Conservation (phyloP, 2,113 vertebrate species). For the Phalacrocorax pelagicus region DNA sequence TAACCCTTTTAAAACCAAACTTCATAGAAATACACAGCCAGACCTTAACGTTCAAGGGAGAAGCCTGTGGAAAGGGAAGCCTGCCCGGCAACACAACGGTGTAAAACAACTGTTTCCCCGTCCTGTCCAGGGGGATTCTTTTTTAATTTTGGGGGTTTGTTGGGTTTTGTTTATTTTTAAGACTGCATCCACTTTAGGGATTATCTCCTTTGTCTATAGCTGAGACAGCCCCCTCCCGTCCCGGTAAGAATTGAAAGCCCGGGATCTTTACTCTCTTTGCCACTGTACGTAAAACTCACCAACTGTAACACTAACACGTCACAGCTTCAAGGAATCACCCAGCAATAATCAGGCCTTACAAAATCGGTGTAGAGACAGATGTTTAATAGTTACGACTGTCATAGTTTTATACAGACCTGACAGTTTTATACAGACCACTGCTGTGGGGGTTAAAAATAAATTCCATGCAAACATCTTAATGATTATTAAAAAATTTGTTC, state of each 20-base stretch:
- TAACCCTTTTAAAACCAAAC: background rate
- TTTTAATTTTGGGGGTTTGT: too few relatives aligned
- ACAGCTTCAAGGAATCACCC: background rate
- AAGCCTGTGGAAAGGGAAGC: background rate
- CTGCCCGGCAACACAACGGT: background rate
- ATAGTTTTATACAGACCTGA: background rate
- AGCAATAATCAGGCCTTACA: background rate
- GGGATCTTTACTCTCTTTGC: background rate
- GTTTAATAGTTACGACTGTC: background rate
- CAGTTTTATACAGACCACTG: background rate
- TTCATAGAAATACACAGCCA: background rate
- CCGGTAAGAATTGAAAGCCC: background rate
- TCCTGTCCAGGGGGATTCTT: background rate
- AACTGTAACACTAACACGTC: background rate
- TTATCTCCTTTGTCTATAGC: background rate
- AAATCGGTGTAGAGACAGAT: background rate
- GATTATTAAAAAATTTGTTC: slow-evolving; percentile 13
- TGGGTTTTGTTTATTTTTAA: background rate
- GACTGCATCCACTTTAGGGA: background rate
- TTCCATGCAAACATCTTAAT: background rate
- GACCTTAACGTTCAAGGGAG: background rate
- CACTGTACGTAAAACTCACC: background rate
- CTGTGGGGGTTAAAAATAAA: background rate
- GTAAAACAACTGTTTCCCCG: too few relatives aligned
- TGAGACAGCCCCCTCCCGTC: background rate